Evolutionary conservation across 2,888 invertebrate species (phyloP).

Genomic region (Taphrorychus bicolor): DNA sequence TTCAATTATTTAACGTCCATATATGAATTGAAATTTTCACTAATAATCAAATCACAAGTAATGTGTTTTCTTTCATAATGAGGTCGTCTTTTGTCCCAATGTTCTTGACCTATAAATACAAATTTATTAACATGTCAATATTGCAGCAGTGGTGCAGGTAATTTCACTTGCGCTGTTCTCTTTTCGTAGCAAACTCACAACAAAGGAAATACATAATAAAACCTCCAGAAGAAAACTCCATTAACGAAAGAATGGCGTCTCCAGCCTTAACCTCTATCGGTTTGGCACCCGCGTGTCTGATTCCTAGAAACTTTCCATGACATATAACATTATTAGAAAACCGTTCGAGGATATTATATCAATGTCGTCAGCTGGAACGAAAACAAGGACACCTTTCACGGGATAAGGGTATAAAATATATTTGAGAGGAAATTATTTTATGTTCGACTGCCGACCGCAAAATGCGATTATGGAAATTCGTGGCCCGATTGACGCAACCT

Average conservation of each 20-base stretch:
- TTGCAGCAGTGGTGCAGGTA: too few relatives aligned
- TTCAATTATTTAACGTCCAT: too few relatives aligned
- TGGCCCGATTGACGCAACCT: not conserved
- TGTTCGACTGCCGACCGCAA: constrained; percentile 2
- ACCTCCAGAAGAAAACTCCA: not conserved
- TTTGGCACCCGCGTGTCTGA: not conserved
- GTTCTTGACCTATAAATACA: too few relatives aligned
- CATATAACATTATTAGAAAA: not conserved
- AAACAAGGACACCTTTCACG: constrained; percentile 7
- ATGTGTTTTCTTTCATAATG: too few relatives aligned
- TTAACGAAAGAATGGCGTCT: not conserved
- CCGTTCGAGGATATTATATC: not conserved
- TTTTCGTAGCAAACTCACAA: too few relatives aligned
- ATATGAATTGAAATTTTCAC: too few relatives aligned
- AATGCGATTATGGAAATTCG: constrained; percentile 1
- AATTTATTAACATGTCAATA: too few relatives aligned
- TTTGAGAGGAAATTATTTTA: not conserved
- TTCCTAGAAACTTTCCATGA: not conserved
- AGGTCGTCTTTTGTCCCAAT: too few relatives aligned
- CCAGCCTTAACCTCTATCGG: not conserved
- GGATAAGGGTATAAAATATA: not conserved
- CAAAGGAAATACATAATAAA: not conserved
- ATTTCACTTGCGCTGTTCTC: too few relatives aligned
- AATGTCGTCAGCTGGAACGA: constrained; percentile 1
- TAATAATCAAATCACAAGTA: too few relatives aligned